Base-by-base conservation (phyloP, 2,888 invertebrate species). In the Ophioninae sp. region DNA sequence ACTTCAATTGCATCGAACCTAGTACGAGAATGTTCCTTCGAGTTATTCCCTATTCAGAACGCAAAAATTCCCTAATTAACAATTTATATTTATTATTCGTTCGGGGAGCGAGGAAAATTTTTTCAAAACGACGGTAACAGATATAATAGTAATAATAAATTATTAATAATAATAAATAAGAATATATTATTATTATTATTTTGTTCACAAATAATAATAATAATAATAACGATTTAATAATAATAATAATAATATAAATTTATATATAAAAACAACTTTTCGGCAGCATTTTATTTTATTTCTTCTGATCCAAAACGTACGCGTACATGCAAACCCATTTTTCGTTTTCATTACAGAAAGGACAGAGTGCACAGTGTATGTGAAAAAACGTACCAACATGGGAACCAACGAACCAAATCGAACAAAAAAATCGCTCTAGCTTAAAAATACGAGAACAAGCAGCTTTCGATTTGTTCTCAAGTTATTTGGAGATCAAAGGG, bases 401-500 rank as follows among this genome's bases (percentile, higher is more conserved):
- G 56, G 30, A 30, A 30, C 30, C 30, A 3, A 30, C 30, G 3
- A 58, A 13, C 51, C 13, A 13, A 51, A 17, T 6, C 17, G 17
- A 10, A 17, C 13, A 51, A 51, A 10, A 13, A 44, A 51, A 17
- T 51, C 51, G 51, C 51, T 51, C 13, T 6, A 17, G 17, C 17
- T 17, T 17, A 51, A 44, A 44, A 23, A 51, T 51, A 58, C 30
- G 71, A 72, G 41, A 64, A 74, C 63, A 44, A 74, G 56, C 68
- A 74, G 56, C 68, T 73, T 68, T 68, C 37, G 80, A 85, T 85
- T 87, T 83, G n/a, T 84, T 85, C 85, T 6, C 5, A 51, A 85
- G 85, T 88, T 87, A 85, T 87, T 88, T 88, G 89, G 86, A 89
- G 88, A 87, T 89, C 88, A 87, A 89, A 90, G 88, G 89, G 87